These are phyloP conservation scores for Stratiomys singularior DNA, from an alignment of 2,888 invertebrate species.

Conservation along the genomic window DNA sequence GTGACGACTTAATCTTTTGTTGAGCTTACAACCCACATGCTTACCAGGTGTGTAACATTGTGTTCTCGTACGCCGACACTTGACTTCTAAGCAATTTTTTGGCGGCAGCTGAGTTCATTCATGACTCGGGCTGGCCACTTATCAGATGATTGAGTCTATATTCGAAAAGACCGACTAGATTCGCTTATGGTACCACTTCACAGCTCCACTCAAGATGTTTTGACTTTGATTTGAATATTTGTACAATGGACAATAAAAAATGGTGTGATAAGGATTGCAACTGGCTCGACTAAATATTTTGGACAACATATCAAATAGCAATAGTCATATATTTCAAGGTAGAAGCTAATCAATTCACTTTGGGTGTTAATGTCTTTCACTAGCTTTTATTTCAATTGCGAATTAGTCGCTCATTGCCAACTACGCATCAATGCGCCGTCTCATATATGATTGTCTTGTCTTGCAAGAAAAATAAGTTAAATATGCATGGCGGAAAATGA, in stretches of 20 bases:
- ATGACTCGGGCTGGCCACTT: not conserved
- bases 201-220: not conserved
- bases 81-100: slow-evolving; percentile 7
- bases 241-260: not conserved
- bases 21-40: not conserved
- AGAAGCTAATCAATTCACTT: no score
- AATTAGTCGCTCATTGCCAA: no score
- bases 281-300: no score
- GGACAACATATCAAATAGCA: no score
- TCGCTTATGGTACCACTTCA: not conserved
- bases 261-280: not conserved
- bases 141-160: no score
- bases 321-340: no score
- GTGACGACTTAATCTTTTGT: not conserved
- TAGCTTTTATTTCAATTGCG: no score
- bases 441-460: slow-evolving; percentile 64
- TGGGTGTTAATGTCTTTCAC: no score
- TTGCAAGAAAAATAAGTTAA: slow-evolving; percentile 64
- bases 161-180: not conserved
- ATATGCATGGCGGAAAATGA: slow-evolving; percentile 64
- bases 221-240: not conserved
- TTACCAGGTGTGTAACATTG: slow-evolving; percentile 24
- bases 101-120: slow-evolving; percentile 16
- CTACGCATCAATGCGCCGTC: not conserved
- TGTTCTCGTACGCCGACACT: slow-evolving; percentile 16